These are phyloP conservation scores for Patella pellucida DNA, from an alignment of 2,888 invertebrate species.

Conservation along the genomic window DNA sequence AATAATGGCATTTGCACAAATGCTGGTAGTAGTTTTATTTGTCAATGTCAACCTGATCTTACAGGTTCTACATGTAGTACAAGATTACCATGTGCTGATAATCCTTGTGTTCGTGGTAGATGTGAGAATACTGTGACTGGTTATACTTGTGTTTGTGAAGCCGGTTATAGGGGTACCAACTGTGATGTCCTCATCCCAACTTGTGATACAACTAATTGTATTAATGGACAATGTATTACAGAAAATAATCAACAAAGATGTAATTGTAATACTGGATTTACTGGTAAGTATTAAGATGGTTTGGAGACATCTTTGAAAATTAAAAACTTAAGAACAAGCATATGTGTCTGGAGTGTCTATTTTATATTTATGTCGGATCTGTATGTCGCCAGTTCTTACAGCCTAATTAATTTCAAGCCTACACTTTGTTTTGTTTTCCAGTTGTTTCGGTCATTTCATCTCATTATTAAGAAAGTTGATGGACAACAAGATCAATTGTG, in stretches of 20 bases:
- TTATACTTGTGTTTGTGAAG: slow-evolving; percentile 37
- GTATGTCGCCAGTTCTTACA: too few relatives aligned
- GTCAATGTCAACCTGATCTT: slow-evolving; percentile 32
- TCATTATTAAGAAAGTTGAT: too few relatives aligned
- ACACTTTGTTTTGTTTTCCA: too few relatives aligned
- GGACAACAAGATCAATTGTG: too few relatives aligned
- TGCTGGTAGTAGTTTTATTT: slow-evolving; percentile 22
- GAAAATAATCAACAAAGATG: slow-evolving; percentile 41
- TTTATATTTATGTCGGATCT: too few relatives aligned
- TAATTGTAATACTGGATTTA: slow-evolving; percentile 52
- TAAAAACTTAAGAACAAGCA: too few relatives aligned
- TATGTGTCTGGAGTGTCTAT: too few relatives aligned
- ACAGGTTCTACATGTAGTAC: slow-evolving; percentile 36
- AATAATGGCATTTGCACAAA: slow-evolving; percentile 46
- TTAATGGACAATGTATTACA: slow-evolving; percentile 53
- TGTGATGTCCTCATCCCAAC: slow-evolving; percentile 35
- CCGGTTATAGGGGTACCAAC: slow-evolving; percentile 32
- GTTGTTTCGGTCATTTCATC: too few relatives aligned
- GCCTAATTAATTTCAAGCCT: too few relatives aligned
- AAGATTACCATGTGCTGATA: slow-evolving; percentile 39
- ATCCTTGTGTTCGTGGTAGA: slow-evolving; percentile 41
- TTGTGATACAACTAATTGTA: slow-evolving; percentile 51
- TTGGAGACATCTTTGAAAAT: background rate
- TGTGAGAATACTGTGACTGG: slow-evolving; percentile 32
- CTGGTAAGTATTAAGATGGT: slow-evolving; percentile 42